Evolutionary conservation across 1,140 invertebrate species (phyloP).

Genomic region (Drosophila simulans): DNA sequence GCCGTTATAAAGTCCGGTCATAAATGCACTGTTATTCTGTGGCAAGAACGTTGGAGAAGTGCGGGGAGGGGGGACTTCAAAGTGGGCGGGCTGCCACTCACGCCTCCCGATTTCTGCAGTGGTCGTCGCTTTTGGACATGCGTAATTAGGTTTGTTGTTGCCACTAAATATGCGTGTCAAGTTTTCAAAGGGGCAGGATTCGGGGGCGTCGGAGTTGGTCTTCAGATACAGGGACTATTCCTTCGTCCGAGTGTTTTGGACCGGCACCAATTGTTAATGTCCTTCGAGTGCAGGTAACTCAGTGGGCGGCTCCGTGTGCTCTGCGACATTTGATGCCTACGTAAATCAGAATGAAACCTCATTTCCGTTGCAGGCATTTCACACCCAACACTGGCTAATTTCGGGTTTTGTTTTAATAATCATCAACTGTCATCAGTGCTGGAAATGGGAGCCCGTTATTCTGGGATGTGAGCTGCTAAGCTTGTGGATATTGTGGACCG

Average conservation of each 20-base stretch:
- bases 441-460: conserved; percentile 19
- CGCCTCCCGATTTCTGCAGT: conserved; percentile 39
- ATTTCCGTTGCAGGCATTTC: conserved; percentile 80
- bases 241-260: conserved; percentile 21
- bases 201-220: neutral
- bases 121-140: conserved; percentile 64
- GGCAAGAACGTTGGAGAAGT: neutral
- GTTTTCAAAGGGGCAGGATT: conserved; percentile 49
- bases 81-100: neutral
- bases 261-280: conserved; percentile 62
- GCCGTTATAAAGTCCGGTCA: conserved; percentile 30
- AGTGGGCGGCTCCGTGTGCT: neutral
- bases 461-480: neutral
- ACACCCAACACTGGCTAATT: conserved; percentile 55
- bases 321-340: conserved; percentile 38
- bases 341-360: conserved; percentile 80
- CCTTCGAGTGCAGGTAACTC: conserved; percentile 38
- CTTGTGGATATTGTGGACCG: neutral
- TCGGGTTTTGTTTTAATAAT: conserved; percentile 77
- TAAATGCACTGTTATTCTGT: conserved; percentile 50
- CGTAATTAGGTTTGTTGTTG: conserved; percentile 79
- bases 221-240: conserved; percentile 1
- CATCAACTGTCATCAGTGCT: conserved; percentile 74
- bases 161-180: conserved; percentile 82
- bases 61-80: neutral